A percentile compares a stretch with the other conserved stretches of the same genome.
phyloP scores from a whole-genome alignment of 2,797 vertebrate genomes.

The Melanotaenia maccullochi region DNA sequence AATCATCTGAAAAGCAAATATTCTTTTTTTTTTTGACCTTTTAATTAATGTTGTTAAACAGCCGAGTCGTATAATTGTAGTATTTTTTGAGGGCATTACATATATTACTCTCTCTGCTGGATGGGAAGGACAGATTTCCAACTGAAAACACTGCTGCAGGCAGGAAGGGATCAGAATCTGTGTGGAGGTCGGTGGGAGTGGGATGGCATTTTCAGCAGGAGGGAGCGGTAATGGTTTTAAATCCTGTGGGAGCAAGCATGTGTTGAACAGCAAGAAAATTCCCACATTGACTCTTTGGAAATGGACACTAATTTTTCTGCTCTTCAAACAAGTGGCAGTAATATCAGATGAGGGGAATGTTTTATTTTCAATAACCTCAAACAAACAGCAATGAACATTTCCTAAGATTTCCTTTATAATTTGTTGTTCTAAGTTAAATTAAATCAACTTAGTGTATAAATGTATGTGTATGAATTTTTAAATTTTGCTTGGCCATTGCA shows the following conservation, averaged over 20 bases:
- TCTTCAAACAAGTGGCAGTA: constrained; percentile 1
- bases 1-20: not conserved
- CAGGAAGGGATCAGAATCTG: constrained; percentile 40
- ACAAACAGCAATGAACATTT: not conserved
- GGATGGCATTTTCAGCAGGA: constrained; percentile 34
- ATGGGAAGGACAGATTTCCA: constrained; percentile 21
- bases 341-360: constrained; percentile 11
- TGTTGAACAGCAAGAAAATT: constrained; percentile 26
- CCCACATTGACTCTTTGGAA: constrained; percentile 13
- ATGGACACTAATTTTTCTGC: not conserved
- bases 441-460: not conserved
- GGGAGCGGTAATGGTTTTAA: constrained; percentile 37
- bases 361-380: constrained; percentile 4
- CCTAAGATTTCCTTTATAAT: not conserved
- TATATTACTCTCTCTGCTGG: constrained; percentile 25
- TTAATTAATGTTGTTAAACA: not conserved
- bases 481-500: not conserved
- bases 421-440: not conserved
- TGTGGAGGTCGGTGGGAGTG: constrained; percentile 35
- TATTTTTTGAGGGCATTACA: constrained; percentile 10
- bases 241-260: constrained; percentile 47
- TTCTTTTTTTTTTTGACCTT: not conserved
- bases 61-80: not conserved
- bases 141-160: constrained; percentile 38
- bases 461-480: not conserved